Evolutionary conservation across 2,113 vertebrate species (phyloP).

Genomic region (Drymodes brunneopygia): DNA sequence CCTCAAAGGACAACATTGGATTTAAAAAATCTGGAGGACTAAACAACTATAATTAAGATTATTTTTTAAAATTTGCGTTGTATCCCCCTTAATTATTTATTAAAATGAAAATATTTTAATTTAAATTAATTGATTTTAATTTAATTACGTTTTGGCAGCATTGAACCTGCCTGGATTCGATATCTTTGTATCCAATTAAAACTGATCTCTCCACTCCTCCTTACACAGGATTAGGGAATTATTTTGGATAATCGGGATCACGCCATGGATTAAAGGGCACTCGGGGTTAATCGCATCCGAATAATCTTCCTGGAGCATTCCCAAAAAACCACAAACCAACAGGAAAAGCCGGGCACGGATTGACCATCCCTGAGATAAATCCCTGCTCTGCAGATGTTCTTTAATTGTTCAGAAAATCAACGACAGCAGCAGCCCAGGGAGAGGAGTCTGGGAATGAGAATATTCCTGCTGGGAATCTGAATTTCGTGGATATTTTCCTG

Average conservation of each 20-base stretch:
- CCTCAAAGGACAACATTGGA: neutral
- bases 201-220: neutral
- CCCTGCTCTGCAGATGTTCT: neutral
- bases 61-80: neutral
- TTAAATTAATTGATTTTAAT: no score
- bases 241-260: neutral
- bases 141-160: neutral
- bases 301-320: neutral
- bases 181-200: neutral
- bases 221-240: neutral
- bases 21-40: neutral
- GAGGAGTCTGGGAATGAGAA: neutral
- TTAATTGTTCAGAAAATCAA: neutral
- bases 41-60: neutral
- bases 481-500: neutral
- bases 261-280: neutral
- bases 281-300: neutral
- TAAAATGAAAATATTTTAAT: neutral
- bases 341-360: neutral
- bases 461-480: fast-evolving
- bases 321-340: neutral
- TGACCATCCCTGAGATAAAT: neutral
- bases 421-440: neutral
- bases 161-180: no score
- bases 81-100: neutral